Conservation (phyloP, 2,797 vertebrate genomes). For the Nannoperca obscura region DNA sequence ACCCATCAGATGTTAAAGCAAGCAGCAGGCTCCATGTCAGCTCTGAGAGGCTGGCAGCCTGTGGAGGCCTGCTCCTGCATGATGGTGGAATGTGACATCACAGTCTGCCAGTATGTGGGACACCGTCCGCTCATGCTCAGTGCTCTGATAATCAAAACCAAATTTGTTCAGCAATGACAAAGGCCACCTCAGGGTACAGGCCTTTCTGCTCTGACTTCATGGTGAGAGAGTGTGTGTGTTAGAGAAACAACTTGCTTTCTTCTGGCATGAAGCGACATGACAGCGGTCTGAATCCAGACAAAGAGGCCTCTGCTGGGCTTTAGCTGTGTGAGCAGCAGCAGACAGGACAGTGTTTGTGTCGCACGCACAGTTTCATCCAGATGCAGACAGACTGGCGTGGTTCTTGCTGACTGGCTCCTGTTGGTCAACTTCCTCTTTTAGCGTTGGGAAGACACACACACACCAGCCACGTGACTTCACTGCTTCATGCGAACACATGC, state of each 20-base stretch:
- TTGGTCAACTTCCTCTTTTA: constrained; percentile 29
- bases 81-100: not conserved
- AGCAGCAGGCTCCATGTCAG: too few relatives aligned
- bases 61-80: not conserved
- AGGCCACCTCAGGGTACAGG: not conserved
- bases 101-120: not conserved
- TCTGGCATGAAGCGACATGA: constrained; percentile 23
- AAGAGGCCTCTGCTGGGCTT: constrained; percentile 29
- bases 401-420: not conserved
- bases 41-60: not conserved
- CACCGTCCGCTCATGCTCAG: constrained; percentile 3
- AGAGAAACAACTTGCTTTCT: constrained; percentile 34
- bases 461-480: constrained; percentile 9
- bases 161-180: constrained; percentile 17
- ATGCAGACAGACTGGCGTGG: not conserved
- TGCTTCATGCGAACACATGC: constrained; percentile 3
- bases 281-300: constrained; percentile 37
- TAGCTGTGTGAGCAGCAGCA: constrained; percentile 13
- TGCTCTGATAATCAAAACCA: not conserved
- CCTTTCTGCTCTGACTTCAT: constrained; percentile 23
- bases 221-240: not conserved
- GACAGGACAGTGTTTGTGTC: constrained; percentile 8
- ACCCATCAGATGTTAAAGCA: not conserved
- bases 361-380: constrained; percentile 5
- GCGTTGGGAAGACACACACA: not conserved